Base-by-base conservation (phyloP, 2,113 vertebrate species). In the Megaceryle maxima region DNA sequence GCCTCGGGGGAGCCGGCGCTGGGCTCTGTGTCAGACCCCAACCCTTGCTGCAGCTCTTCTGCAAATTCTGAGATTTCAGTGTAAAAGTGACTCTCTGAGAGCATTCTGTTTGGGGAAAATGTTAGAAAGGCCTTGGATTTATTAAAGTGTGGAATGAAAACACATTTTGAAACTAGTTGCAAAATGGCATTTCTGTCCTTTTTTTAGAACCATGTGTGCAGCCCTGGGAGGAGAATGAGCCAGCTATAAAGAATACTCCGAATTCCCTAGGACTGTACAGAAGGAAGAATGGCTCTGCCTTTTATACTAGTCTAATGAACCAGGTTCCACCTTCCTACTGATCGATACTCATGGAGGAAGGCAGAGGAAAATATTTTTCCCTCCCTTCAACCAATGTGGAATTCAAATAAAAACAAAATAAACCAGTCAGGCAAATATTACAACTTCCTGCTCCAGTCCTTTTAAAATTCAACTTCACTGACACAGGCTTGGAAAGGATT, bases 381-480 rank as follows among this genome's bases (percentile, higher is more conserved):
- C 57, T 88, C 43, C 56, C 56, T 94, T 83, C 64, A 72, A 84
- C 56, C 12, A 53, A 87, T 43, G 56, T 87, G 87, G 92, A 92
- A 95, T 95, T 91, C 67, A 94, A 94, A 95, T 64, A 82, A 95
- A 94, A 94, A 26, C 73, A 91, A 87, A 95, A 43, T 75, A 75
- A 95, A 46, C 57, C 37, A 81, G 75, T 60, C 83, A 95, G 60
- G 51, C 86, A 96, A 91, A 95, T 66, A 93, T 74, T 87, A 94
- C 80, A 87, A n/a, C 90, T 96, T 96, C 80, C 86, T 91, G 73
- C 25, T 68, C 17, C 53, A 33, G n/a, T 37, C 44, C 69, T 66
- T 88, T 81, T 53, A 76, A 92, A 88, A 93, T 70, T 87, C 80
- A 93, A 3, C 64, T 87, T 84, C 64, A 93, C 83, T 87, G 80